Conservation (phyloP, 2,797 vertebrate genomes). For the Potorous gilbertii region DNA sequence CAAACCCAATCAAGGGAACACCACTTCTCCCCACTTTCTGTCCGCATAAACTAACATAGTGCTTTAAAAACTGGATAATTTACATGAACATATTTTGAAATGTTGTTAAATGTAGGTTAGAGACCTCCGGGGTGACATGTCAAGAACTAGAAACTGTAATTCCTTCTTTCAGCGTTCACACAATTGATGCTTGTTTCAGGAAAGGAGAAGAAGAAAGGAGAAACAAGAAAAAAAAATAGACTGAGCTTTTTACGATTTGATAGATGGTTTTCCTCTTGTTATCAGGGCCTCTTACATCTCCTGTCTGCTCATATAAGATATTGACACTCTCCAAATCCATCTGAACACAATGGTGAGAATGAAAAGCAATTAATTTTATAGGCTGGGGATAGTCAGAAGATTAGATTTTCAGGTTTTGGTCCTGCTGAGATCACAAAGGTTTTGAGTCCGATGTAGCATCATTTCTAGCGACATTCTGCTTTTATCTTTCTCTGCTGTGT, state of each 20-base stretch:
- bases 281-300: neutral
- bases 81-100: neutral
- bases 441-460: neutral
- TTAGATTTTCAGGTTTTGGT: neutral
- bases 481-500: conserved; percentile 6
- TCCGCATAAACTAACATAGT: neutral
- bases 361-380: neutral
- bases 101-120: neutral
- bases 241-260: neutral
- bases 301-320: neutral
- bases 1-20: neutral
- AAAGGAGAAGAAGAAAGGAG: neutral
- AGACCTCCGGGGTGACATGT: neutral
- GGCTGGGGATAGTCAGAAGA: neutral
- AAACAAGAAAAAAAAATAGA: neutral
- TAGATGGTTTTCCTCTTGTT: conserved; percentile 32
- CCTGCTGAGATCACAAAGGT: neutral
- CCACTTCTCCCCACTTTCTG: neutral
- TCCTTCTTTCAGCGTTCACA: neutral
- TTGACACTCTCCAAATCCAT: neutral
- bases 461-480: neutral
- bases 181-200: neutral
- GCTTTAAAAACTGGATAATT: neutral
- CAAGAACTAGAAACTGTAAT: neutral
- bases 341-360: neutral